Conservation (phyloP, 1,140 invertebrate species). For the Ceratosolen solmsi region DNA sequence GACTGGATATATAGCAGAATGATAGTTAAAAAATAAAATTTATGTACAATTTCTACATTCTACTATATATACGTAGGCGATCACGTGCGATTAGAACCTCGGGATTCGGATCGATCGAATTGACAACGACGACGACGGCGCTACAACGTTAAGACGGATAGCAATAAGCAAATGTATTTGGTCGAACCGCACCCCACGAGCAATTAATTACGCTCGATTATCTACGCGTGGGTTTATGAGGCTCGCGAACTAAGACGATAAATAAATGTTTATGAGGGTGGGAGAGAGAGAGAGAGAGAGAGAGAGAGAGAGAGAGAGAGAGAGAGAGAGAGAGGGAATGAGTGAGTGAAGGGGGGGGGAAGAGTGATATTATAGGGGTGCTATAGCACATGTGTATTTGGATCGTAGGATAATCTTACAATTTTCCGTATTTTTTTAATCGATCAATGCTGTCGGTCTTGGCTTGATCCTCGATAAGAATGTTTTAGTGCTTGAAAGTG, state of each 20-base stretch:
- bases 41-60: too few species aligned
- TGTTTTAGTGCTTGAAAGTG: background rate
- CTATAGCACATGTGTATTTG: too few species aligned
- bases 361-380: background rate
- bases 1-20: too few species aligned
- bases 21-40: too few species aligned
- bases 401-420: background rate
- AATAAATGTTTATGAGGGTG: background rate
- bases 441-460: background rate
- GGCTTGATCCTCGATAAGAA: background rate
- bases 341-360: background rate
- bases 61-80: too few species aligned
- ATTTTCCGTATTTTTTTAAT: slow-evolving; percentile 9
- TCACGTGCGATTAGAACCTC: background rate
- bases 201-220: slow-evolving; percentile 73
- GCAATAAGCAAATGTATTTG: slow-evolving; percentile 73
- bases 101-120: background rate
- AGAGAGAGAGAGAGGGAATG: background rate
- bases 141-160: slow-evolving; percentile 63
- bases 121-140: background rate
- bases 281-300: background rate
- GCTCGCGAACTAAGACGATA: slow-evolving; percentile 1
- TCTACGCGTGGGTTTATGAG: slow-evolving; percentile 61
- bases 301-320: background rate
- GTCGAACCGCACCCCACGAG: slow-evolving; percentile 63